Conservation (phyloP, 1,140 invertebrate species). For the Meteorus sp. region DNA sequence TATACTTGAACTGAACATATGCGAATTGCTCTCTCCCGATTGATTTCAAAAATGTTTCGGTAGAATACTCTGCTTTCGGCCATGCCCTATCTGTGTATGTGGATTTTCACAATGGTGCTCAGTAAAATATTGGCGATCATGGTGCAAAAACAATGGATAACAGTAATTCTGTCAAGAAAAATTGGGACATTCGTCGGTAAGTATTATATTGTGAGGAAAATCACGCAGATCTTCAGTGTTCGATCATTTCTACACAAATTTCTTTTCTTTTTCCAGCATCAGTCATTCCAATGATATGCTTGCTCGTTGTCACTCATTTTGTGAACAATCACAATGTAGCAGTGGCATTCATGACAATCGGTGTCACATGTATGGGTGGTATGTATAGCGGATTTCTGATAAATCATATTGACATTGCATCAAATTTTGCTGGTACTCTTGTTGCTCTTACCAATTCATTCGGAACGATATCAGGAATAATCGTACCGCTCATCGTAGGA, state of each 20-base stretch:
- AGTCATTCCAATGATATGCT: constrained; percentile 67
- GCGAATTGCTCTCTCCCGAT: neutral
- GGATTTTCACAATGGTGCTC: constrained; percentile 72
- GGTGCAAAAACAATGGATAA: constrained; percentile 64
- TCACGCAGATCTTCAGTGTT: too few species aligned
- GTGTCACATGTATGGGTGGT: constrained; percentile 75
- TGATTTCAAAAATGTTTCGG: neutral
- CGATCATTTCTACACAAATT: neutral
- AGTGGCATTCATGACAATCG: constrained; percentile 73
- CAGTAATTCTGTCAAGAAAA: constrained; percentile 70
- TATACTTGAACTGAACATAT: neutral
- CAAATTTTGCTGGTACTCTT: constrained; percentile 79
- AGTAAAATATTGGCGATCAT: constrained; percentile 68
- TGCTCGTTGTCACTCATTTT: constrained; percentile 73
- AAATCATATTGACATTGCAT: constrained; percentile 88
- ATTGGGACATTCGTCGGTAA: constrained; percentile 68
- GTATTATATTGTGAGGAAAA: too few species aligned
- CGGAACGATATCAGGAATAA: constrained; percentile 85
- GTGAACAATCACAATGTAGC: constrained; percentile 65
- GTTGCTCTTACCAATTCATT: constrained; percentile 85
- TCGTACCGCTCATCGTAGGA: constrained; percentile 81
- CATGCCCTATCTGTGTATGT: constrained; percentile 75
- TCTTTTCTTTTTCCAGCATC: constrained; percentile 63
- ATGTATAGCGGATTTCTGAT: constrained; percentile 87
- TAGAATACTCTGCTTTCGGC: constrained; percentile 73